Base-by-base conservation (phyloP, 2,113 vertebrate species). In the Mesitornis unicolor region DNA sequence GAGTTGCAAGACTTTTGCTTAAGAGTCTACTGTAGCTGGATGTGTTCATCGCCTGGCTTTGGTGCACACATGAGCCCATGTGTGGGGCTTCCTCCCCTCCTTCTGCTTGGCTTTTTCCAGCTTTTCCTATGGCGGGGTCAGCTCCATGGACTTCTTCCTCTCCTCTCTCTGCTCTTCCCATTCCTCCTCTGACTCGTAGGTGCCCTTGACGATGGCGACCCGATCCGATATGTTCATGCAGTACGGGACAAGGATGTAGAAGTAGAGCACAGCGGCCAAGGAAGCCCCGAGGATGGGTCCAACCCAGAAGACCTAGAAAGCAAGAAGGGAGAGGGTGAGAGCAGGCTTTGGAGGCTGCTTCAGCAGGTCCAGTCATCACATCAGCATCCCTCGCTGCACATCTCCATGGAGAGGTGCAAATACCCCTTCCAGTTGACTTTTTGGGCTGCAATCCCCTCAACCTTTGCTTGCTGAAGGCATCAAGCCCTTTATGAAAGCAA, bases 291-390 rank as follows among this genome's bases (percentile, higher is more conserved):
- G 45, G 33, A 98, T 98, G 71, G 98, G 98, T 11, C 98, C 98
- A 11, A 98, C 98, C 98, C 98, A 99, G 95, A 98, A 98, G 33
- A 99, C 98, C 98, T 99, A 70, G 84, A 86, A 51, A 90, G 74
- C 67, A 70, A 82, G 12, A 84, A 25, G 47, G 28, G n/a, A 71
- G 28, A 22, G 1, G 16, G 53, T 90, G 60, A 84, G 54, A 60
- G 24, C 21, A 43, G 48, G 21, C 36, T 50, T 67, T 8, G 36
- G 35, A 45, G 36, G 50, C 10, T 42, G 22, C 8, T 20, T 26
- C 28, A 10, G 43, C 19, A 14, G 29, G 13, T 38, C 4, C 3
- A 5, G 33, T 4, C 19, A 3, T n/a, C 69, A 25, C n/a, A 24
- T 22, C 35, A 38, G 57, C 50, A 47, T 33, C 13, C 36, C 14